These are phyloP conservation scores for Scaptomyza reducta DNA, from an alignment of 2,888 invertebrate genomes.

Conservation along the genomic window DNA sequence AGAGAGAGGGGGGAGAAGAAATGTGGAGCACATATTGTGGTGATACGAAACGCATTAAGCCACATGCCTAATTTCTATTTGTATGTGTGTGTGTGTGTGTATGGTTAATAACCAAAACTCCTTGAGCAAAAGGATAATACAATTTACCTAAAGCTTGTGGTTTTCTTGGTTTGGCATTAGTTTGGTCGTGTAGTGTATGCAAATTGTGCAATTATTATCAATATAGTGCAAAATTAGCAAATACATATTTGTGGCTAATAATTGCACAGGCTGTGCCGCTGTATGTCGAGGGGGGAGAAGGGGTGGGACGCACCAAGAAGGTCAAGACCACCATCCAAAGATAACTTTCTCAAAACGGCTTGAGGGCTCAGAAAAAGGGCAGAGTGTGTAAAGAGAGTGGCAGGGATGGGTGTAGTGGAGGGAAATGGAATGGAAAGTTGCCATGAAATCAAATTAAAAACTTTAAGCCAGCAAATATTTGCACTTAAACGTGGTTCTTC, in stretches of 20 bases:
- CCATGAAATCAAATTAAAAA: conserved; percentile 60
- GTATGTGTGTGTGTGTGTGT: conserved; percentile 11
- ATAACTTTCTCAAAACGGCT: too few relatives aligned
- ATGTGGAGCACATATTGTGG: background rate
- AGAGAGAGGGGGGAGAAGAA: background rate
- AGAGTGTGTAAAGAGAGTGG: background rate
- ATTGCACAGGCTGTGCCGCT: conserved; percentile 14
- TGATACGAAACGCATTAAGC: conserved; percentile 43
- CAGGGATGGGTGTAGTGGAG: too few relatives aligned
- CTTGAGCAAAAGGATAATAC: conserved; percentile 11
- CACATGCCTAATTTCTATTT: conserved; percentile 53
- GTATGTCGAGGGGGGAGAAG: too few relatives aligned
- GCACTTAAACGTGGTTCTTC: conserved; percentile 41
- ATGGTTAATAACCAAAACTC: conserved; percentile 30
- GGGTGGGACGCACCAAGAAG: too few relatives aligned
- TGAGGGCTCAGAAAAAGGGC: background rate
- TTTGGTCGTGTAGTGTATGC: conserved; percentile 61
- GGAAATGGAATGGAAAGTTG: background rate
- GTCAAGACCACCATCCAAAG: background rate
- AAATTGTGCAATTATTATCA: conserved; percentile 67
- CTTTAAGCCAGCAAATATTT: conserved; percentile 57
- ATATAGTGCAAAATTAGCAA: conserved; percentile 64
- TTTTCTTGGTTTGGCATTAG: conserved; percentile 2
- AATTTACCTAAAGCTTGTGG: background rate
- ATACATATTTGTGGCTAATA: conserved; percentile 41